Conservation (phyloP, 2,113 vertebrate species). For the Pholis gunnellus region DNA sequence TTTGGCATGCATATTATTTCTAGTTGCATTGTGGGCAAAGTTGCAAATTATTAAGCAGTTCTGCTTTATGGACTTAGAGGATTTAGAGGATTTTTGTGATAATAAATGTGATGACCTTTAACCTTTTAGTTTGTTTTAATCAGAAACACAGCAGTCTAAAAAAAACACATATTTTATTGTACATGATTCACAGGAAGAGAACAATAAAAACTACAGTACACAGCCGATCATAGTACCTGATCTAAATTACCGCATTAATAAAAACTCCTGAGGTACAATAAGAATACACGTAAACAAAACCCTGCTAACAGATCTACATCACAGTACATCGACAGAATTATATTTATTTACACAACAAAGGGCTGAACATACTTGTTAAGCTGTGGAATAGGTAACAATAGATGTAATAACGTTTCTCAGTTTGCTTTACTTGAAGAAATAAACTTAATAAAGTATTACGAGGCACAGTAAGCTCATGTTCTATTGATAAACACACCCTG, state of each 20-base stretch:
- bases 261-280: conserved; percentile 49
- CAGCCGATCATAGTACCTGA: background rate
- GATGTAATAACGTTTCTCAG: background rate
- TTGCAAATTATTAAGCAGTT: no score
- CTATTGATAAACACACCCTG: conserved; percentile 1
- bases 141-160: background rate
- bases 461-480: conserved; percentile 37
- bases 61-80: no score
- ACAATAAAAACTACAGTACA: conserved; percentile 34
- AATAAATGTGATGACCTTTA: no score
- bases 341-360: conserved; percentile 48
- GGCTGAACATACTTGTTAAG: background rate
- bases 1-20: background rate
- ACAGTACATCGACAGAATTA: conserved; percentile 14
- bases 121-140: background rate
- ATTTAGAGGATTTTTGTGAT: no score
- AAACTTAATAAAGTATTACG: conserved; percentile 21
- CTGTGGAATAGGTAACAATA: conserved; percentile 1
- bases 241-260: background rate
- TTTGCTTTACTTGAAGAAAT: conserved; percentile 32
- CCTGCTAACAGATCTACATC: conserved; percentile 19
- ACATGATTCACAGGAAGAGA: conserved; percentile 40
- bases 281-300: conserved; percentile 47
- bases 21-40: no score
- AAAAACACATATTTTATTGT: conserved; percentile 58